phyloP scores from a whole-genome alignment of 92 coral and sea anemone genomes.

The Bergia puertoricense region DNA sequence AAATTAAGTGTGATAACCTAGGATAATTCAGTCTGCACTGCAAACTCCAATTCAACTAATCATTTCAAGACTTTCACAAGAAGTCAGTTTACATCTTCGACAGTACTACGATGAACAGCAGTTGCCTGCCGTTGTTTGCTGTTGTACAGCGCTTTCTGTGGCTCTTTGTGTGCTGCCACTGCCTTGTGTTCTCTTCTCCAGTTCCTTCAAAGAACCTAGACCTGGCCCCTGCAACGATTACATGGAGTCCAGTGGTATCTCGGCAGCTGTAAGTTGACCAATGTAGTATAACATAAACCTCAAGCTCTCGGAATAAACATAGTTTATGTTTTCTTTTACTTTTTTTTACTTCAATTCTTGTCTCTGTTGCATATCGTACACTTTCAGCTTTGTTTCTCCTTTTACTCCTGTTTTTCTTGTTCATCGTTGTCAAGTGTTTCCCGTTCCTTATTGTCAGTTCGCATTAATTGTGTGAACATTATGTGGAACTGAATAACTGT shows the following conservation, averaged over 20 bases:
- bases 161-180: not conserved
- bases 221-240: constrained; percentile 1
- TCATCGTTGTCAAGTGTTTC: no score
- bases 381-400: no score
- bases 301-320: not conserved
- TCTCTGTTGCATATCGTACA: no score
- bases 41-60: not conserved
- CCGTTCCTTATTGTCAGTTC: no score
- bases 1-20: not conserved
- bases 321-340: not conserved
- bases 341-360: not conserved
- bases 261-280: constrained; percentile 6
- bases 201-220: not conserved
- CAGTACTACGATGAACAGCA: not conserved
- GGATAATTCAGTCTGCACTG: not conserved
- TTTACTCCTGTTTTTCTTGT: no score
- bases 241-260: constrained; percentile 18
- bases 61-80: not conserved
- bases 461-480: no score
- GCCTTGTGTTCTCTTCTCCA: not conserved
- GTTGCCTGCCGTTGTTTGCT: no score
- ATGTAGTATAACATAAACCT: not conserved
- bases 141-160: not conserved
- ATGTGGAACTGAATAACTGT: no score
- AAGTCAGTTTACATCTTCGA: not conserved